Evolutionary conservation across 2,113 vertebrate species (phyloP).

Genomic region (Tinamus guttatus): DNA sequence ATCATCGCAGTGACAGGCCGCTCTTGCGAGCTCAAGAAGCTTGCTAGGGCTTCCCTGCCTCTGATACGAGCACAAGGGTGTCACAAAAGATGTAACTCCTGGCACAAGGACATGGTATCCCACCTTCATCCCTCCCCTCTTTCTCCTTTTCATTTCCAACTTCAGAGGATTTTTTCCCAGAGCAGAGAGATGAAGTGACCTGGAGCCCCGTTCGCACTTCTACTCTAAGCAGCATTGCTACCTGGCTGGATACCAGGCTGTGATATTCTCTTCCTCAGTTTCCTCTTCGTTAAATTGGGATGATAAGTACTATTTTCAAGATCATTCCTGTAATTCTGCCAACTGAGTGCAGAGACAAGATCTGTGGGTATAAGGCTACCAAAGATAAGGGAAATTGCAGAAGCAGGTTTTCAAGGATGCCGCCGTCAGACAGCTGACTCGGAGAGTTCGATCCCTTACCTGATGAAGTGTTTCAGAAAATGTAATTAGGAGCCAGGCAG

Average conservation of each 20-base stretch:
- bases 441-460: not conserved
- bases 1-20: rapidly evolving
- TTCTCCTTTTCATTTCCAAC: not conserved
- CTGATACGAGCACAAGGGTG: not conserved
- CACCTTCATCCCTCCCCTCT: not conserved
- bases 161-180: not conserved
- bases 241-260: not conserved
- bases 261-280: not conserved
- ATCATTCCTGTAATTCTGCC: not conserved
- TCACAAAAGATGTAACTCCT: not conserved
- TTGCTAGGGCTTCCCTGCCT: not conserved
- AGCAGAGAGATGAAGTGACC: not conserved
- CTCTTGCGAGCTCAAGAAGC: not conserved
- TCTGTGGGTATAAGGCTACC: not conserved
- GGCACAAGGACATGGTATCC: not conserved
- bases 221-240: not conserved
- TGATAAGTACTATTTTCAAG: not conserved
- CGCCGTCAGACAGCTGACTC: not conserved
- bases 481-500: not conserved
- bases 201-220: not conserved
- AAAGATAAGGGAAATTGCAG: not conserved
- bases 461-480: not conserved
- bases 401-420: not conserved
- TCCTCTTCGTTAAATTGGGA: not conserved
- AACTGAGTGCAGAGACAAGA: not conserved